Conservation (phyloP, 1,140 invertebrate species). For the Parapsyche elsis region DNA sequence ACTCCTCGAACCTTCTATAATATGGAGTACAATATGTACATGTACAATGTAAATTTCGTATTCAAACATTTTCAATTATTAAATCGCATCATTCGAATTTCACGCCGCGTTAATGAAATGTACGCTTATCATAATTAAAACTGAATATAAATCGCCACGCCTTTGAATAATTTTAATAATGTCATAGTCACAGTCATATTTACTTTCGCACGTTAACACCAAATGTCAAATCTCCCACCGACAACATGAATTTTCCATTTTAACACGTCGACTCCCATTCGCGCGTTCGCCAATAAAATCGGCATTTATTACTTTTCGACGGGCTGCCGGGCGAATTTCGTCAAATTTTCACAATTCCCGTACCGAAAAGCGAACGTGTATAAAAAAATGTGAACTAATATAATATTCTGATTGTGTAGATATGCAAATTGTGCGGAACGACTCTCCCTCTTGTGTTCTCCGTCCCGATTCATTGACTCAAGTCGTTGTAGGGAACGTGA, state of each 20-base stretch:
- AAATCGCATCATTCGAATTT: too few species aligned
- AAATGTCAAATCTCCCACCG: too few species aligned
- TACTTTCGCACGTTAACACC: too few species aligned
- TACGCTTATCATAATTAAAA: too few species aligned
- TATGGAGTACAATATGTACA: too few species aligned
- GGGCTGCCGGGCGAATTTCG: not conserved
- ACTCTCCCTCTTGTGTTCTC: slow-evolving; percentile 32
- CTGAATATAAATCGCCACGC: too few species aligned
- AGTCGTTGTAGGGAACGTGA: slow-evolving; percentile 39
- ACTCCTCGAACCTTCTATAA: too few species aligned
- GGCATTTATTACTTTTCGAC: slow-evolving; percentile 3
- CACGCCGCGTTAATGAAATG: too few species aligned
- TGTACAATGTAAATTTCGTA: too few species aligned
- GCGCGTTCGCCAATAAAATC: slow-evolving; percentile 1
- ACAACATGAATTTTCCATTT: not conserved
- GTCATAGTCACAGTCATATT: too few species aligned
- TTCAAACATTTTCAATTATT: too few species aligned
- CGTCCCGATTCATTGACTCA: slow-evolving; percentile 45
- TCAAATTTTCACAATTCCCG: slow-evolving; percentile 8
- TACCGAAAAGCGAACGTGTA: not conserved
- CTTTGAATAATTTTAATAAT: too few species aligned
- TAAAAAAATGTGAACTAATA: slow-evolving; percentile 33
- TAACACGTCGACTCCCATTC: not conserved
- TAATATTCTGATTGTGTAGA: slow-evolving; percentile 47
- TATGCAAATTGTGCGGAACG: slow-evolving; percentile 44